Base-by-base conservation (phyloP, 2,113 vertebrate species). In the Alexandromys fortis region DNA sequence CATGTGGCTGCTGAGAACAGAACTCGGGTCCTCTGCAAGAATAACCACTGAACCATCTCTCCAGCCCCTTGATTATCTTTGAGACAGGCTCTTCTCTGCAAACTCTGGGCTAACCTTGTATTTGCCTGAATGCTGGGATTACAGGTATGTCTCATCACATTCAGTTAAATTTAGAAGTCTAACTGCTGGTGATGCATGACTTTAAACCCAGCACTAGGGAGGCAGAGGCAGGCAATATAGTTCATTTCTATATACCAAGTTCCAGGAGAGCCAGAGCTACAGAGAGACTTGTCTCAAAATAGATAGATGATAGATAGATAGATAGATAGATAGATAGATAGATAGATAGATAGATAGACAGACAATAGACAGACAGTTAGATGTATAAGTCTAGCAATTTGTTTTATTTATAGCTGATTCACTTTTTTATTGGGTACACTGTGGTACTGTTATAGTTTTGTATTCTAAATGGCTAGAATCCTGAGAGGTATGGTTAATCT, bases 381-480 rank as follows among this genome's bases (percentile, higher is more conserved):
- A 13, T 30, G 14, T 49, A 2, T 33, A 52, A 58, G 35, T 26
- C 78, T 79, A 91, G 70, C 24, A 75, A n/a, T 22, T 11, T 22
- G 67, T 61, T 38, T 79, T 86, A 81, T 61, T 89, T 86, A 9
- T 86, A 81, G 58, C 14, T 91, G 16, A 26, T 26, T 92, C 58
- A 78, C 86, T 94, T 94, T 94, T 92, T 73, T n/a, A 81, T 52
- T 81, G 73, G 52, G 52, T 78, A 72, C 7, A 70, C 35, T 86
- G 21, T 63, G 21, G 45, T 89, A 28, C 58, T 73, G 3, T 78
- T 72, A 75, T 17, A 19, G 19, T 21, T 78, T 45, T 90, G 19
- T 78, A 30, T 9, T 73, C 83, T 33, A 86, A 90, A 52, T 22
- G 93, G 35, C 72, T 95, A 73, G n/a, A 89, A 89, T 94, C 93